Evolutionary conservation across 2,797 vertebrate species (phyloP), one percentile per base, ranked within the genome.

Genomic region (Anguilla anguilla): DNA sequence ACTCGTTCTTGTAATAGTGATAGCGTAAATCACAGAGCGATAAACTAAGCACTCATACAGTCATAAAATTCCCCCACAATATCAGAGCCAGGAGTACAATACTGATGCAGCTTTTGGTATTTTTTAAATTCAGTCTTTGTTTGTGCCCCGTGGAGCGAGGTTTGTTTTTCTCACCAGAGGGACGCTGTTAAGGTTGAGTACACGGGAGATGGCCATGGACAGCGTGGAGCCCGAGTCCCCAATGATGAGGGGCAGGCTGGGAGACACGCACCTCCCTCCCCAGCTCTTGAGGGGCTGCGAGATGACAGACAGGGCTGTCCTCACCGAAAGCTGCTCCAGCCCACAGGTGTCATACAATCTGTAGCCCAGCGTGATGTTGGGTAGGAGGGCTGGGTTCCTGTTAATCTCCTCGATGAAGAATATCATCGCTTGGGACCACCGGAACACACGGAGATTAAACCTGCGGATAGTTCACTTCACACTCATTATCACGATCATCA

Each of bases 351-450:
- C 93, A 84, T 94, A 93, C 53, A 94, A 89, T 82, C 91, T 92
- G 88, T 94, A 94, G 69, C 94, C 94, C 88, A 94, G 88, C 0
- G 92, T 94, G 46, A 94, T 86, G 86, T 94, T 94, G 72, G 94
- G 94, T 31, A 94, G 90, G 61, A 94, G 89, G 4, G 35, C 15
- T 17, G 91, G 90, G 88, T 92, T 89, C 82, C 84, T 87, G 89
- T 94, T 94, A 85, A 94, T 93, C 90, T 94, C 91, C 39, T 94
- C 92, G 79, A 93, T 93, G 85, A 94, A 90, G 89, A 92, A 94
- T 17, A 94, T 89, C 94, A 94, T 94, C 11, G 92, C 90, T 90
- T 94, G 93, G 85, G 92, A 88, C 92, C 90, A 92, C 77, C 93
- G 94, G 49, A 94, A 92, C 0, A 91, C 91, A 55, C 92, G 90